Evolutionary conservation across 1,140 invertebrate genomes (phyloP), one percentile per base, ranked within the genome.

Genomic region (Reticulitermes speratus): DNA sequence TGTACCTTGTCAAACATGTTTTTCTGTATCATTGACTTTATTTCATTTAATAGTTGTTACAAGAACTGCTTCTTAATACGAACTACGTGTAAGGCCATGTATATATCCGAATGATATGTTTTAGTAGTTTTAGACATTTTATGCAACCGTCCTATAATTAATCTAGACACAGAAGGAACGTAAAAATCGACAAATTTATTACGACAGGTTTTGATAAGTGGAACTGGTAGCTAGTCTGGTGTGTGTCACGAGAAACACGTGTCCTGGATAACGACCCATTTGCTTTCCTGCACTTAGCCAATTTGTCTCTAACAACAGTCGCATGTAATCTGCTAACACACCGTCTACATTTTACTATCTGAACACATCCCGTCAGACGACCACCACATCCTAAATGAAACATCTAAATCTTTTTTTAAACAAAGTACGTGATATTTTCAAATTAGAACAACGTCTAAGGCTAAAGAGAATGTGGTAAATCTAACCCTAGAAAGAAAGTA

Each of bases 141-240:
- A 16, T 75, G n/a, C 65, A 75, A 9, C 65, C 6, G n/a, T 75
- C n/a, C 65, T 30, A 75, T 75, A 75, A 75, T 75, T 30, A 75
- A 75, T 75, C 8, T 25, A 30, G n/a, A n/a, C 65, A 30, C 65
- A 30, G n/a, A 75, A 30, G 25, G 25, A 30, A 75, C 9, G 65
- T 75, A 75, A 75, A 75, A 75, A 75, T 75, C 25, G 25, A 30
- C 11, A 30, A 75, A 75, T 75, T 75, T 75, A 75, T 75, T 75
- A 75, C 65, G 65, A 75, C 65, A 30, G 65, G 65, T 75, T 75
- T 8, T 75, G 65, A 75, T 75, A 75, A 75, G 65, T 75, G 65
- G 9, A 14, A 55, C 52, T 55, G 14, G 52, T 55, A 55, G 52
- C 52, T 21, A 75, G 65, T 75, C 65, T 75, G 65, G 65, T 16